phyloP scores from a whole-genome alignment of 2,797 vertebrate species.

The Chiloscyllium punctatum region DNA sequence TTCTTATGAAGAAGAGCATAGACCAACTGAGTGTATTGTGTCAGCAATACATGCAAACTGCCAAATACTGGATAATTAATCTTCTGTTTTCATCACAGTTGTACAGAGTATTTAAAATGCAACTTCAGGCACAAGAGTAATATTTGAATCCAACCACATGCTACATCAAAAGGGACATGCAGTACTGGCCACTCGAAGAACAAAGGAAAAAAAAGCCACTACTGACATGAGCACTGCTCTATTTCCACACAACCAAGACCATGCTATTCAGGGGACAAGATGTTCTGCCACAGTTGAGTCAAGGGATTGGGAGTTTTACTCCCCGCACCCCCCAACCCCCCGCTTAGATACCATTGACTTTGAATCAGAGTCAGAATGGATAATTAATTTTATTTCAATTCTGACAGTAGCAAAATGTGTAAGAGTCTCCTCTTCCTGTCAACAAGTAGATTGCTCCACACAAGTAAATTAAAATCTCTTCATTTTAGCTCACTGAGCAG shows the following conservation, averaged over 20 bases:
- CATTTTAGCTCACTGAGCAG: background rate
- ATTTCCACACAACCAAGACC: background rate
- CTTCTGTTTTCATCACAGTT: background rate
- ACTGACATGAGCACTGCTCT: background rate
- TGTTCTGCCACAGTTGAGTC: background rate
- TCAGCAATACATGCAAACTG: constrained; percentile 28
- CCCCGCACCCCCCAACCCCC: too few species aligned
- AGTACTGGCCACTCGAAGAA: constrained; percentile 15
- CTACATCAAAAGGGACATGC: constrained; percentile 24
- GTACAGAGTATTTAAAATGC: constrained; percentile 30
- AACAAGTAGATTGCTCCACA: background rate
- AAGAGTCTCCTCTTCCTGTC: background rate
- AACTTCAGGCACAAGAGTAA: constrained; percentile 31
- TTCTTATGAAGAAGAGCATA: constrained; percentile 35
- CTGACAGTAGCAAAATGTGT: background rate
- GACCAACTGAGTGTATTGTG: constrained; percentile 35
- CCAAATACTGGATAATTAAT: constrained; percentile 31
- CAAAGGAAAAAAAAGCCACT: constrained; percentile 15
- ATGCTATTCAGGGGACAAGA: background rate
- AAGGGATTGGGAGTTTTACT: background rate
- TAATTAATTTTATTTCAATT: background rate
- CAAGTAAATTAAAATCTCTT: background rate
- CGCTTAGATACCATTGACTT: background rate
- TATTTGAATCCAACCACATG: constrained; percentile 28
- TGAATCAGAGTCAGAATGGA: background rate